Base-by-base conservation (phyloP, 2,888 invertebrate genomes). In the Meiosimyza platycephala region DNA sequence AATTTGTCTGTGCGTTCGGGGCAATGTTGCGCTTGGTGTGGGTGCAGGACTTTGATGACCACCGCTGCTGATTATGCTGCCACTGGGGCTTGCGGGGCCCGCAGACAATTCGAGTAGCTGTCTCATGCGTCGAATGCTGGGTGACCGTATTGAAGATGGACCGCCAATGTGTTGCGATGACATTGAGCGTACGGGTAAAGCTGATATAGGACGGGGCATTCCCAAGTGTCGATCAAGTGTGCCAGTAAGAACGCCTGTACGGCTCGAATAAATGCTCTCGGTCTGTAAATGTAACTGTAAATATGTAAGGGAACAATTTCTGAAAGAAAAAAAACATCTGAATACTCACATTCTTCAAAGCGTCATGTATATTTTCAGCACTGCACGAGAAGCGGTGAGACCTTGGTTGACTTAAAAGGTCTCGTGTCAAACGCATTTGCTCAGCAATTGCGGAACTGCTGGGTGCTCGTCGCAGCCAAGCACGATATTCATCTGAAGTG, bases 401-500 rank as follows among this genome's bases (percentile, higher is more conserved):
- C 78, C 93, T 90, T 80, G 92, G 92, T 80, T 91, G 91, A 79
- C 90, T 90, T 67, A 91, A 88, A 75, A 91, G 89, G 78, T 94
- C 94, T 75, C 95, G 90, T 62, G 94, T 93, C 74, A 95, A 93
- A 76, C 96, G 91, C 85, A 96, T 93, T 82, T 95, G 93, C 85
- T 97, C 97, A 86, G 96, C 97, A 80, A 97, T 93, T 57, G 97
- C 97, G 77, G 95, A 95, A 73, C 96, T 96, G 75, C 96, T 96
- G 1, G 95, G 95, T 12, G 95, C 94, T 68, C 95, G 91, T 76
- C 95, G 93, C 84, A 97, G 88, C 97, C 97, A 97, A 79, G 96
- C 95, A 78, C 96, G 92, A 86, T 97, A 96, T 88, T 96, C 96
- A 88, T 95, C 96, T 83, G 95, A 94, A 78, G 95, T 95, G 89